Conservation (phyloP, 37 sponge, comb jelly and placozoan species). For the Hormiphora californensis region DNA sequence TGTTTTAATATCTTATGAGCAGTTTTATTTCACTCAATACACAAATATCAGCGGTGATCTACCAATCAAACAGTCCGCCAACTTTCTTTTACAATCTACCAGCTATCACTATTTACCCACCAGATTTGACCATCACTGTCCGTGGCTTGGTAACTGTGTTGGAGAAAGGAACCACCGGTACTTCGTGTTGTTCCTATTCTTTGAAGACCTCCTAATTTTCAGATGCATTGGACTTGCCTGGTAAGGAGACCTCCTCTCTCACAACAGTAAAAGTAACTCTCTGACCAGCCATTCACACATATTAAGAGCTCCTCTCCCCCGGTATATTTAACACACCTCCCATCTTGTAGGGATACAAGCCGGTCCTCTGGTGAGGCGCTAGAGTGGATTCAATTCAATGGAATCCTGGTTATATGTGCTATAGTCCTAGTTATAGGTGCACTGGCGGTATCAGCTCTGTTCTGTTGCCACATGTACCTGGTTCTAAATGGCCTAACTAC, state of each 20-base stretch:
- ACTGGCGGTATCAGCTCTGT: conserved; percentile 22
- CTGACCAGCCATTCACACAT: no score
- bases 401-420: conserved; percentile 9
- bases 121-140: conserved; percentile 54
- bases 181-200: conserved; percentile 8
- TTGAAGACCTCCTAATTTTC: conserved; percentile 26
- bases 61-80: no score
- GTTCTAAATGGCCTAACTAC: conserved; percentile 19
- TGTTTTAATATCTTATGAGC: not conserved
- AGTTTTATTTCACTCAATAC: no score
- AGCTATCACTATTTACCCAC: no score
- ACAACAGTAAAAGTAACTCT: not conserved
- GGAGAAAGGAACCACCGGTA: conserved; percentile 39
- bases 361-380: not conserved
- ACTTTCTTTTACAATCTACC: no score
- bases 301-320: no score
- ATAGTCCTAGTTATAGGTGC: not conserved
- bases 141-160: conserved; percentile 49
- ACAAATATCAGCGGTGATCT: no score
- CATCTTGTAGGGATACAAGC: not conserved
- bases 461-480: not conserved
- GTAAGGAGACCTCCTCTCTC: not conserved
- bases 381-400: conserved; percentile 35
- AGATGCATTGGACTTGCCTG: not conserved
- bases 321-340: no score